These are phyloP conservation scores for Drosophila siamana DNA, from an alignment of 2,888 invertebrate genomes.

Conservation along the genomic window DNA sequence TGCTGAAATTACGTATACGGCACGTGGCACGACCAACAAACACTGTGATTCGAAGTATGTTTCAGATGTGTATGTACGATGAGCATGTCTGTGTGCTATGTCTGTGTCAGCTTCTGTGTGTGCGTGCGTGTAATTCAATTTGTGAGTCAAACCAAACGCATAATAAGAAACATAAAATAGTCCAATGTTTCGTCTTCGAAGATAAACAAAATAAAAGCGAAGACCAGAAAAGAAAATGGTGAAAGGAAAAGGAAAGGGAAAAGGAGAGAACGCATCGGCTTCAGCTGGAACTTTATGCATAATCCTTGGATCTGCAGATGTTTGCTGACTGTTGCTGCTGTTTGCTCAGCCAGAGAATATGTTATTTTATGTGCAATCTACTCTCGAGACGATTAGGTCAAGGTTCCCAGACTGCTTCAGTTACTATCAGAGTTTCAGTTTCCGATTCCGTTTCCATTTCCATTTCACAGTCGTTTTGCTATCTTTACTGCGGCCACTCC, in stretches of 20 bases:
- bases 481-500: slow-evolving; percentile 22
- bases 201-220: slow-evolving; percentile 2
- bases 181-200: slow-evolving; percentile 40
- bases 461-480: background rate
- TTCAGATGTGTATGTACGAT: slow-evolving; percentile 5
- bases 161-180: slow-evolving; percentile 55
- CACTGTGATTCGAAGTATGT: slow-evolving; percentile 23
- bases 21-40: slow-evolving; percentile 48
- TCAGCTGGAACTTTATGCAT: slow-evolving; percentile 58
- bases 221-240: slow-evolving; percentile 6
- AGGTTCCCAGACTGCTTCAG: slow-evolving; percentile 21
- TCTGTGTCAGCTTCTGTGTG: slow-evolving; percentile 14
- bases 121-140: slow-evolving; percentile 69
- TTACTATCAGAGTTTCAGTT: background rate
- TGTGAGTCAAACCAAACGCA: slow-evolving; percentile 64
- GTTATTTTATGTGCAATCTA: slow-evolving; percentile 68
- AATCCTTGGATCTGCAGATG: slow-evolving; percentile 54
- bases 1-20: slow-evolving; percentile 55
- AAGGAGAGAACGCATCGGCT: slow-evolving; percentile 47
- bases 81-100: slow-evolving; percentile 4
- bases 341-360: slow-evolving; percentile 64
- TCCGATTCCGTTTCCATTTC: background rate
- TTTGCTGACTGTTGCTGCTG: slow-evolving; percentile 34
- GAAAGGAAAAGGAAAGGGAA: slow-evolving; percentile 4
- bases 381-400: slow-evolving; percentile 49